Evolutionary conservation across 1,140 invertebrate genomes (phyloP), one percentile per base, ranked within the genome.

Genomic region (Trachymyrmex cornetzi): DNA sequence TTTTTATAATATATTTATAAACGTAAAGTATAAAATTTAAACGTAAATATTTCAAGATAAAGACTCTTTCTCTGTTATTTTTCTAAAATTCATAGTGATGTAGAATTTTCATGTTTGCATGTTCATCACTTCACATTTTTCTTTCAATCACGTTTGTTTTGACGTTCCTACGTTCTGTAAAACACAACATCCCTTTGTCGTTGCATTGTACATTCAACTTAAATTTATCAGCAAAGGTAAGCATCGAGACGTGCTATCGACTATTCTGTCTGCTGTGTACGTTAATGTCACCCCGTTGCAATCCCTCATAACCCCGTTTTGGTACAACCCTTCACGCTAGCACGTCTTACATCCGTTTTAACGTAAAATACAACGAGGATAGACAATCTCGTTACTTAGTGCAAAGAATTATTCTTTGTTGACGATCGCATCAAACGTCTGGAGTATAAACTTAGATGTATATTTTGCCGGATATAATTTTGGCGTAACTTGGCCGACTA

Each of bases 201-300:
- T 74, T 74, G 69, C 69, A 61, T n/a, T 14, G 30, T n/a, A 48
- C 38, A n/a, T 84, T 12, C 69, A 84, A 84, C 80, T 84, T 44
- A 74, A 82, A 82, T 82, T 82, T 82, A 74, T 84, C 67, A 69
- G 55, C 24, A 74, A 84, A 84, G 69, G 74, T 55, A 74, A 84
- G 27, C 67, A 55, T 59, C 12, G 80, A 61, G 55, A 84, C 34
- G 55, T 72, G 53, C 80, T 72, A 84, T 84, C 69, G 69, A 84
- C 67, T 61, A 48, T 63, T 61, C 24, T 57, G 55, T 84, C n/a
- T 55, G 34, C 22, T 34, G 34, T 27, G 38, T 55, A 19, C 57
- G 55, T 84, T 84, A 84, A 74, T 55, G 55, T 84, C 69, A 74
- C 57, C 19, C 7, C 67, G 9, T 27, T 50, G n/a, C 38, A 84